Conservation (phyloP, 2,797 vertebrate species). For the Enteromius fasciolatus region DNA sequence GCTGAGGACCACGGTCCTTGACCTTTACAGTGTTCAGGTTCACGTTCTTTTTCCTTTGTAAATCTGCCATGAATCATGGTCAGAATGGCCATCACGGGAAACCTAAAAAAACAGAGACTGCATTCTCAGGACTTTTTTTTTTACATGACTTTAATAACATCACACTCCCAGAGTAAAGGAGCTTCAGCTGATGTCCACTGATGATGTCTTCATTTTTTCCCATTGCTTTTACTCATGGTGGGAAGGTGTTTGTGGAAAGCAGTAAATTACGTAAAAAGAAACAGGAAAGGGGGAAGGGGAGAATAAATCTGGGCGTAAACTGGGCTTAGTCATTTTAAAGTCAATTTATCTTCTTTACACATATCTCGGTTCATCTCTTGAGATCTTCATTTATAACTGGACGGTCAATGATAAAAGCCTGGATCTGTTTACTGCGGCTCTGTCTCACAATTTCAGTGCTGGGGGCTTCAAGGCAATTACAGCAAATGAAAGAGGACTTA, state of each 20-base stretch:
- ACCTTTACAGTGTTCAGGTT: conserved; percentile 36
- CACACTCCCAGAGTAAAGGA: conserved; percentile 33
- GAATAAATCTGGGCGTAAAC: conserved; percentile 1
- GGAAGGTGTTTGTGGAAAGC: not conserved
- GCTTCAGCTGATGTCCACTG: conserved; percentile 5
- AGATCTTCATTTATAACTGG: conserved; percentile 26
- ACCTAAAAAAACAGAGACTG: conserved; percentile 43
- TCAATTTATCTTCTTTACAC: conserved; percentile 1
- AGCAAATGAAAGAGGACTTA: conserved; percentile 33
- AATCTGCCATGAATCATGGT: conserved; percentile 42
- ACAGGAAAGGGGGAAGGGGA: conserved; percentile 8
- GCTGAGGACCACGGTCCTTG: conserved; percentile 22
- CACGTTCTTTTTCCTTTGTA: conserved; percentile 41
- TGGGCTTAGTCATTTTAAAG: not conserved
- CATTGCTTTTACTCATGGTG: not conserved
- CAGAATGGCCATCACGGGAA: conserved; percentile 41
- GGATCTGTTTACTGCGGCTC: conserved; percentile 36
- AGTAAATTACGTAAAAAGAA: not conserved
- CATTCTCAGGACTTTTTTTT: conserved; percentile 44
- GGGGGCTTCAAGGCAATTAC: conserved; percentile 19
- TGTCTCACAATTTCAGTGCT: conserved; percentile 21
- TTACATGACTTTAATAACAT: conserved; percentile 39
- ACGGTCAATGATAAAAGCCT: conserved; percentile 11
- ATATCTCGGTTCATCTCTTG: conserved; percentile 37
- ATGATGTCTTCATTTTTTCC: not conserved